These are phyloP conservation scores for Platerodrilus igneus DNA, from an alignment of 2,888 invertebrate genomes.

Conservation along the genomic window DNA sequence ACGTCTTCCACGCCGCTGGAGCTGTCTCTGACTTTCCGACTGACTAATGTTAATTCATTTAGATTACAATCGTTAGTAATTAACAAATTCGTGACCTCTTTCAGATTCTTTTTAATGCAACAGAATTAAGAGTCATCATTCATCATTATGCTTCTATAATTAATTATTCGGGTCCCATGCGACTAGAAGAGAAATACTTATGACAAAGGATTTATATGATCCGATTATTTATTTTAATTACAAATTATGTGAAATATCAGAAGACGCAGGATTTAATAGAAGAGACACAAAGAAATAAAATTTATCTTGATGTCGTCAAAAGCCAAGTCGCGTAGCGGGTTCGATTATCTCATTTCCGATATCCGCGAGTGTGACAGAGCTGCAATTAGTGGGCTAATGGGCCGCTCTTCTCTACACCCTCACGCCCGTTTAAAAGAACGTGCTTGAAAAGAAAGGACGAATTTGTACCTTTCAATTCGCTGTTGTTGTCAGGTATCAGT, in stretches of 20 bases:
- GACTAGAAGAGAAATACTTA: constrained; percentile 36
- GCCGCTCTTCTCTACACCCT: constrained; percentile 35
- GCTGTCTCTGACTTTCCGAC: constrained; percentile 32
- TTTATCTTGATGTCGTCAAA: constrained; percentile 21
- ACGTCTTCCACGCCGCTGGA: constrained; percentile 26
- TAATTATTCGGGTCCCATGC: constrained; percentile 45
- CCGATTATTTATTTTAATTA: too few relatives aligned
- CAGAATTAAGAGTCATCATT: constrained; percentile 46
- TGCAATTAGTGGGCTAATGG: constrained; percentile 45
- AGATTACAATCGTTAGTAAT: constrained; percentile 46
- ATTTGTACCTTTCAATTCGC: constrained; percentile 31
- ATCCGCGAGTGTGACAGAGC: constrained; percentile 42
- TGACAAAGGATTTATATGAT: constrained; percentile 49
- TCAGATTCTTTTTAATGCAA: constrained; percentile 43
- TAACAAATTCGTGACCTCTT: constrained; percentile 48
- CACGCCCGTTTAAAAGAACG: constrained; percentile 36
- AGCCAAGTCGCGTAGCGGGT: constrained; percentile 39
- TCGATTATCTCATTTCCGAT: constrained; percentile 47
- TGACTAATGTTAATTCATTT: constrained; percentile 33
- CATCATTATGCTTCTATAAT: constrained; percentile 47
- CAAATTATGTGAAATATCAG: too few relatives aligned
- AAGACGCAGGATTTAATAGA: too few relatives aligned
- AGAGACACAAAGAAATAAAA: too few relatives aligned
- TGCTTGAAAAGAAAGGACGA: constrained; percentile 27
- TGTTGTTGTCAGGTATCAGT: constrained; percentile 24